phyloP scores from a whole-genome alignment of 1,140 invertebrate species.

The Drosophila ananassae region DNA sequence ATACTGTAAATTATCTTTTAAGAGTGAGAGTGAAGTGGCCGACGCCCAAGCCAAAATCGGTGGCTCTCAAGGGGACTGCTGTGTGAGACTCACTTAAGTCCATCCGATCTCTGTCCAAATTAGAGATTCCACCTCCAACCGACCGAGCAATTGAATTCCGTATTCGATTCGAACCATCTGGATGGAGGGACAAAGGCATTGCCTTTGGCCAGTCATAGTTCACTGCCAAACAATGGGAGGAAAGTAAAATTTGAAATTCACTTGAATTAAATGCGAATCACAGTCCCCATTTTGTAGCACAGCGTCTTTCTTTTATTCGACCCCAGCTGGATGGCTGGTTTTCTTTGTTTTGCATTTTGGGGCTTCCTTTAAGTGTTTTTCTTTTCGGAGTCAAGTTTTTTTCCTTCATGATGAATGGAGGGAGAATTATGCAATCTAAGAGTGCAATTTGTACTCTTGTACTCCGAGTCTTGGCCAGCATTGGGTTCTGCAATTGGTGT shows the following conservation, averaged over 20 bases:
- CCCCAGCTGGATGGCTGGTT: slow-evolving; percentile 35
- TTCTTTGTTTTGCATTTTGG: slow-evolving; percentile 46
- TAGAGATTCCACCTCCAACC: slow-evolving; percentile 20
- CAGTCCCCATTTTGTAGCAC: slow-evolving; percentile 20
- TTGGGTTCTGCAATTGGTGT: slow-evolving; percentile 54
- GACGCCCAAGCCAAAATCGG: slow-evolving; percentile 69
- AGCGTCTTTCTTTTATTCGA: slow-evolving; percentile 45
- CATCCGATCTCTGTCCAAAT: slow-evolving; percentile 30
- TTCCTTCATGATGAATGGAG: slow-evolving; percentile 58
- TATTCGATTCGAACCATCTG: slow-evolving; percentile 35
- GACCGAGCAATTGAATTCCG: slow-evolving; percentile 33
- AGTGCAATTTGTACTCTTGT: slow-evolving; percentile 49
- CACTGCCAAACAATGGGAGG: slow-evolving; percentile 65
- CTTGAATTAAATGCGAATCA: slow-evolving; percentile 80
- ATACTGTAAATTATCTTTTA: slow-evolving; percentile 56
- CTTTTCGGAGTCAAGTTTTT: slow-evolving; percentile 16
- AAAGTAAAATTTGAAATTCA: slow-evolving; percentile 70
- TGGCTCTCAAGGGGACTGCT: slow-evolving; percentile 55
- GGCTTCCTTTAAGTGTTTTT: slow-evolving; percentile 42
- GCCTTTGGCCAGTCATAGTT: slow-evolving; percentile 70
- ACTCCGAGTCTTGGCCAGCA: slow-evolving; percentile 3
- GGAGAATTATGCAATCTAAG: slow-evolving; percentile 59
- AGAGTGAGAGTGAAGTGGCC: slow-evolving; percentile 40
- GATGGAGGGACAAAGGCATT: slow-evolving; percentile 45
- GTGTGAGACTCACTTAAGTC: slow-evolving; percentile 38